A percentile compares a stretch with the other conserved stretches of the same genome.
Evolutionary conservation across 2,888 invertebrate genomes (phyloP).

Genomic region (Philopedon plagiatum): DNA sequence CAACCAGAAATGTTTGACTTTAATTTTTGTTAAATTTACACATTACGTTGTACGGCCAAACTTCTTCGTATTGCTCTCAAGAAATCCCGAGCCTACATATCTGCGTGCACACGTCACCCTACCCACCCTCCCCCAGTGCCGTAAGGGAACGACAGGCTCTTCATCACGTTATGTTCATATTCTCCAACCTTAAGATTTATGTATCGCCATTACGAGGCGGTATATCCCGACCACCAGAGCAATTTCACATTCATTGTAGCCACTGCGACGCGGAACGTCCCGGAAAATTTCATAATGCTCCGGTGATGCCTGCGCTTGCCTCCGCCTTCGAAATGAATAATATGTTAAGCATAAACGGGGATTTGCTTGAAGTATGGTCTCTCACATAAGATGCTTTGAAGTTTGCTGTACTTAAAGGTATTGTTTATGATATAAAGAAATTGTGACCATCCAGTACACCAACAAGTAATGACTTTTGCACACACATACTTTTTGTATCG

Average conservation of each 20-base stretch:
- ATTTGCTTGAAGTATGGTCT: constrained; percentile 9
- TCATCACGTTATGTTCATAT: constrained; percentile 62
- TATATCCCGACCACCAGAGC: constrained; percentile 59
- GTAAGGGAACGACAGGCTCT: constrained; percentile 53
- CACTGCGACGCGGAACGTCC: constrained; percentile 50
- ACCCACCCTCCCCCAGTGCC: neutral
- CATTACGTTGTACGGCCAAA: too few species aligned
- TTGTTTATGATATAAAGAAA: too few species aligned
- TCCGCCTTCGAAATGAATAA: constrained; percentile 29
- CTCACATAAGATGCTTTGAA: neutral
- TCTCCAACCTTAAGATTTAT: constrained; percentile 60
- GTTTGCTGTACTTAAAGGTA: too few species aligned
- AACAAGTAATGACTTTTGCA: too few species aligned
- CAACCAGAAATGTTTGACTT: too few species aligned
- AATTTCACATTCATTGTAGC: constrained; percentile 62
- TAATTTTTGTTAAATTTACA: too few species aligned
- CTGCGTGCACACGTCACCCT: neutral
- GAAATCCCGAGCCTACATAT: too few species aligned
- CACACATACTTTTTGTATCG: too few species aligned
- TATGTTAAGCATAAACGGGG: constrained; percentile 22
- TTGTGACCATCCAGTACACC: too few species aligned
- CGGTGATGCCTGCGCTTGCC: constrained; percentile 20
- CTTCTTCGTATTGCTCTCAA: too few species aligned
- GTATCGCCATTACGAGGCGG: constrained; percentile 60
- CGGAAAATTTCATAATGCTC: constrained; percentile 47